A percentile compares a stretch with the other conserved stretches of the same genome.
These are phyloP conservation scores for Hyposoter didymator DNA, from an alignment of 2,888 invertebrate genomes.

Conservation along the genomic window DNA sequence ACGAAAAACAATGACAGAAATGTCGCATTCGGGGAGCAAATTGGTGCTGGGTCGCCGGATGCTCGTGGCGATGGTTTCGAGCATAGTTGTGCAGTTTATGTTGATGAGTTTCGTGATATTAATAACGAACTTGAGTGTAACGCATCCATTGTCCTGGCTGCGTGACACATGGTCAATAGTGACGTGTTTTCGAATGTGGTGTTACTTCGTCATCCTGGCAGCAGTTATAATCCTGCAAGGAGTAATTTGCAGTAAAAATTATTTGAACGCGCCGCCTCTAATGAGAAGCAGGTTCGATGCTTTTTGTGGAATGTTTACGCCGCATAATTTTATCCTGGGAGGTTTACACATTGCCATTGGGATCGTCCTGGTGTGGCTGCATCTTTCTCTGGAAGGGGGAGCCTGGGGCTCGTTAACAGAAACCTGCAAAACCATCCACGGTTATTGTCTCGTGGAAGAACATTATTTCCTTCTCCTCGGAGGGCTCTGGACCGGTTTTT, in stretches of 20 bases:
- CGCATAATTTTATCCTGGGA: slow-evolving; percentile 86
- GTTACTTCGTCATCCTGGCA: slow-evolving; percentile 88
- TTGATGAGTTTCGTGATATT: slow-evolving; percentile 79
- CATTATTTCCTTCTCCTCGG: slow-evolving; percentile 88
- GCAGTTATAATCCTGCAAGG: slow-evolving; percentile 89
- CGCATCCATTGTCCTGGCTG: slow-evolving; percentile 89
- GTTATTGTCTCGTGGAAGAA: slow-evolving; percentile 88
- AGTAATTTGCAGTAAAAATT: slow-evolving; percentile 89
- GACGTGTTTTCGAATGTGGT: slow-evolving; percentile 87
- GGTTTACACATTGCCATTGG: slow-evolving; percentile 88
- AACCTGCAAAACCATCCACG: slow-evolving; percentile 84
- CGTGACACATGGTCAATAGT: slow-evolving; percentile 86
- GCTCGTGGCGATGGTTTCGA: slow-evolving; percentile 87
- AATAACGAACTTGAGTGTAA: slow-evolving; percentile 86
- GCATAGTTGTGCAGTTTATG: slow-evolving; percentile 84
- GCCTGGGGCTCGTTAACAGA: slow-evolving; percentile 86
- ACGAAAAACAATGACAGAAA: slow-evolving; percentile 55
- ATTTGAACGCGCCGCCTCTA: slow-evolving; percentile 87
- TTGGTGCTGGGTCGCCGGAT: slow-evolving; percentile 87
- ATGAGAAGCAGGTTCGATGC: slow-evolving; percentile 89
- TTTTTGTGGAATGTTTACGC: slow-evolving; percentile 87
- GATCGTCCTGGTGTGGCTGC: slow-evolving; percentile 88
- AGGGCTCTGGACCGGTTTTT: slow-evolving; percentile 88
- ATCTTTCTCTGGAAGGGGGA: slow-evolving; percentile 88
- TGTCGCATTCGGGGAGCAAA: slow-evolving; percentile 83